phyloP scores from a whole-genome alignment of 2,113 vertebrate genomes.

The Mus musculus region DNA sequence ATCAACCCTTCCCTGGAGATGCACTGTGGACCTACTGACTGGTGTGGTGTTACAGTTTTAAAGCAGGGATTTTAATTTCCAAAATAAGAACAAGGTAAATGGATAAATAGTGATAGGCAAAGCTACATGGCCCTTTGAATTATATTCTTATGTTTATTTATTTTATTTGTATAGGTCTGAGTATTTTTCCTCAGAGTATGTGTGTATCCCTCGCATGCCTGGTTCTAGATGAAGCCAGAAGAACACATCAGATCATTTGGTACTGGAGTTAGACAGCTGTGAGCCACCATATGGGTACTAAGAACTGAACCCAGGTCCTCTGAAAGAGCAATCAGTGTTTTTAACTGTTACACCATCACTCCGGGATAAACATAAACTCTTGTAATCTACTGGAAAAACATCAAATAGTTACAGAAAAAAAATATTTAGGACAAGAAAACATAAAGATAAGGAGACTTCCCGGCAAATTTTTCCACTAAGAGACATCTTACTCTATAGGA shows the following conservation, averaged over 20 bases:
- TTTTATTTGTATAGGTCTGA: not conserved
- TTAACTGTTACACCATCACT: not conserved
- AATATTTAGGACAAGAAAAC: not conserved
- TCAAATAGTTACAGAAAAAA: not conserved
- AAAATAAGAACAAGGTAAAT: not conserved
- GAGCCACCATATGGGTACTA: not conserved
- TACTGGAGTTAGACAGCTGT: not conserved
- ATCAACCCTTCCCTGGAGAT: not conserved
- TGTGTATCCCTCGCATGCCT: not conserved
- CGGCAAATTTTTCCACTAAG: not conserved
- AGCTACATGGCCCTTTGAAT: not conserved
- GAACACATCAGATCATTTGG: not conserved
- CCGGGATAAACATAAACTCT: not conserved
- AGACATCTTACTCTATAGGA: not conserved
- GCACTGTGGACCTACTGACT: not conserved
- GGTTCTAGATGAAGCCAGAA: not conserved
- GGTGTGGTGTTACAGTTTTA: not conserved
- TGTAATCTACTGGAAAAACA: not conserved
- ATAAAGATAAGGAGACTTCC: not conserved
- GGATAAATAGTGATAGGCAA: not conserved
- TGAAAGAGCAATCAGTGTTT: not conserved
- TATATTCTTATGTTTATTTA: not conserved
- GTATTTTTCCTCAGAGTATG: not conserved
- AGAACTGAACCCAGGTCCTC: not conserved
- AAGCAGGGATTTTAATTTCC: constrained; percentile 12